Percentiles rank a stretch among this genome's conserved stretches.
Conservation (phyloP, 2,113 vertebrate species). For the Gnathonemus echidnorhynchus region DNA sequence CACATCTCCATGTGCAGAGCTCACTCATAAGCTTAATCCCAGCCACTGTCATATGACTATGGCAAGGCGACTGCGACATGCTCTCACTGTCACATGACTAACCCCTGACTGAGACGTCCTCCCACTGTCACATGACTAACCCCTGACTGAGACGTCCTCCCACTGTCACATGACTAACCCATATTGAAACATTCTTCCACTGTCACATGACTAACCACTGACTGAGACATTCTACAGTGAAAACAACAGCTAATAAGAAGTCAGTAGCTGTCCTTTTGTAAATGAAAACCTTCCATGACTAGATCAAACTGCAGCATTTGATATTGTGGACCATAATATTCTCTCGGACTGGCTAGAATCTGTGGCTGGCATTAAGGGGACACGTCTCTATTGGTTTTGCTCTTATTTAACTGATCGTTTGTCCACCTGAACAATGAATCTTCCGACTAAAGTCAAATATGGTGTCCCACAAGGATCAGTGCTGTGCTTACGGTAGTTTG, state of each 20-base stretch:
- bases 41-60: neutral
- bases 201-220: neutral
- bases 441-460: no score
- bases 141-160: neutral
- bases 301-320: no score
- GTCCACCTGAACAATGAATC: no score
- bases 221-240: neutral
- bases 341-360: no score
- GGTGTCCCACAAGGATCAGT: no score
- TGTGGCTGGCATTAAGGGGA: no score
- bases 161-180: neutral
- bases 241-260: neutral
- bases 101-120: neutral
- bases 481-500: no score
- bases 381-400: no score
- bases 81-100: neutral
- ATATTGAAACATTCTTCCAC: no score
- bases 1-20: neutral
- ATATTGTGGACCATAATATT: no score
- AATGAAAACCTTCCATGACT: neutral
- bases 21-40: neutral
- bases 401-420: no score
- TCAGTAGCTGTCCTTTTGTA: neutral
- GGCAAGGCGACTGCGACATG: no score
- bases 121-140: neutral